Base-by-base conservation (phyloP, 2,797 vertebrate species). In the Oceanodroma leucorhoa region DNA sequence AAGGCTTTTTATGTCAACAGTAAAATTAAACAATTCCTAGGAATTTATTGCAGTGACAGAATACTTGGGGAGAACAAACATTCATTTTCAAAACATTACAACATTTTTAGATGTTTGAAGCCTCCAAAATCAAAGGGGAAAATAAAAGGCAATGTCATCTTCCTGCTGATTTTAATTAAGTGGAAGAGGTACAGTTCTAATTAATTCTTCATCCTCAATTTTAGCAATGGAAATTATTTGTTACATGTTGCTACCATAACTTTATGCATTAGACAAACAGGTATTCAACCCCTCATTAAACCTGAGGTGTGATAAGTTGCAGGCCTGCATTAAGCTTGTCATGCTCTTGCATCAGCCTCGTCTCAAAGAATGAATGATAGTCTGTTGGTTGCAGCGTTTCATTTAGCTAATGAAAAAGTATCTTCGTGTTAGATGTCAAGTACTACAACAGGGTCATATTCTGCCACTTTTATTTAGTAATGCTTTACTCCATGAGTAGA, bases 261-360 rank as follows among this genome's bases (percentile, higher is more conserved):
- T 83, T 87, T 60, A 61, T 57, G n/a, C 60, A 64, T 83, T 77
- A 86, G 91, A 92, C 88, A 97, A 97, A 71, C 76, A 95, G 65
- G 64, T 94, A 96, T 94, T 97, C 94, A 94, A 30, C 30, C 43
- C 71, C 66, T 93, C 89, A 41, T 96, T 97, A 93, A 92, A 93
- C 48, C 69, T 83, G 93, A 93, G 89, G 91, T 94, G 91, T 97
- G 95, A 97, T 90, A 94, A 91, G 91, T 94, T 95, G 95, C 97
- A 97, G 96, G 70, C 91, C 96, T 76, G 79, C 86, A 66, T 94
- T 92, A 92, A 91, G 88, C 93, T 87, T 97, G 95, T 95, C 92
- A 34, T 91, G 88, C 87, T 95, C 86, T 96, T 93, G 92, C 87
- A 92, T 91, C 92, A 94, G 94, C 82, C 84, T 87, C 3, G 23